These are phyloP conservation scores for Neopipo cinnamomea DNA, from an alignment of 2,113 vertebrate species.

Conservation along the genomic window DNA sequence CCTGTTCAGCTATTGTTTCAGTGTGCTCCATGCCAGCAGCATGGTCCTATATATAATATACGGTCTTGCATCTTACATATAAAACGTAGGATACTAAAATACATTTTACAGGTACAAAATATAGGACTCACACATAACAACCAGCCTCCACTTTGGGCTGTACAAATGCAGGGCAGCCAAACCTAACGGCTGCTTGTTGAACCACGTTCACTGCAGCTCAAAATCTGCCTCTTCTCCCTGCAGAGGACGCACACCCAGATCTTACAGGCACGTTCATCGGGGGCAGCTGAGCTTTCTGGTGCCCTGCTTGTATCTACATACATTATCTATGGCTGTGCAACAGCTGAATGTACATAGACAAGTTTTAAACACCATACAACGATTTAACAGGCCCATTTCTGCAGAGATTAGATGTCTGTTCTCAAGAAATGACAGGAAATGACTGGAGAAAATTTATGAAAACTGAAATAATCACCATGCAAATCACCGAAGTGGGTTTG, in stretches of 20 bases:
- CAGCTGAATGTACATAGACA: neutral
- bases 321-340: neutral
- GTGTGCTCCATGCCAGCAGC: neutral
- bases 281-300: neutral
- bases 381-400: neutral
- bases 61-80: neutral
- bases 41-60: too few species aligned
- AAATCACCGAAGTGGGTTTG: slow-evolving; percentile 66
- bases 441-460: slow-evolving; percentile 46
- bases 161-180: neutral
- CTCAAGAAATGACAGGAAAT: slow-evolving; percentile 40
- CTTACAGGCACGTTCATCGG: accelerated
- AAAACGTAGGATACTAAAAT: neutral
- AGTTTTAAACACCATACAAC: neutral
- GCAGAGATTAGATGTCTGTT: neutral
- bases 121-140: neutral
- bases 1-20: neutral
- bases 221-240: neutral
- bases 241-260: neutral
- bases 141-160: neutral
- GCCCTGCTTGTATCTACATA: neutral
- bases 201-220: neutral
- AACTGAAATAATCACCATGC: slow-evolving; percentile 58
- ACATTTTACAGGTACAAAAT: neutral
- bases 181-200: neutral